Conservation (phyloP, 1,140 invertebrate species). For the Lepidurus arcticus region DNA sequence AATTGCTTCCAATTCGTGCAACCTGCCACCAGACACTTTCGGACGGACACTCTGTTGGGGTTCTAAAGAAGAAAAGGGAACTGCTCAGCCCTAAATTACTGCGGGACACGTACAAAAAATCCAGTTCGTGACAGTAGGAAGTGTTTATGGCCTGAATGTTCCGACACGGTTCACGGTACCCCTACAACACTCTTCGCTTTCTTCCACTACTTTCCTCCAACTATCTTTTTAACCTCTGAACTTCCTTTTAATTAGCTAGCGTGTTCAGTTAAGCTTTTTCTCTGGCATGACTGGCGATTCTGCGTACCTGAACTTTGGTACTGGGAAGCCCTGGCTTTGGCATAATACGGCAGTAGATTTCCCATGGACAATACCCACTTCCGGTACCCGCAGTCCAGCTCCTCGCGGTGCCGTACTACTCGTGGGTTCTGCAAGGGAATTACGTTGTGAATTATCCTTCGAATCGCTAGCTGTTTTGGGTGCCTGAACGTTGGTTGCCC, state of each 20-base stretch:
- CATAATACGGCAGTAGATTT: conserved; percentile 44
- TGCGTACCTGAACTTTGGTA: conserved; percentile 43
- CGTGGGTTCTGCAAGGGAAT: conserved; percentile 39
- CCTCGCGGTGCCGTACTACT: conserved; percentile 41
- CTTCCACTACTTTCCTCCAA: too few relatives aligned
- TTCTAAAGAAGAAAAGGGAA: background rate
- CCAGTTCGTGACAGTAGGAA: too few relatives aligned
- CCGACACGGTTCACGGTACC: background rate
- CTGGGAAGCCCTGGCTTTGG: conserved; percentile 45
- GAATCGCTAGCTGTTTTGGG: background rate
- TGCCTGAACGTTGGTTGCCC: background rate
- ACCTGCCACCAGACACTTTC: background rate
- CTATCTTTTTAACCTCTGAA: too few relatives aligned
- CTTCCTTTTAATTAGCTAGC: too few relatives aligned
- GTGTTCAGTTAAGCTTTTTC: too few relatives aligned
- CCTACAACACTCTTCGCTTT: background rate
- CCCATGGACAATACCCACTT: background rate
- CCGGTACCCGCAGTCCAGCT: conserved; percentile 27
- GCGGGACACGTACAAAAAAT: background rate
- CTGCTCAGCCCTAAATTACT: background rate
- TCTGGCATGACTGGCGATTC: background rate
- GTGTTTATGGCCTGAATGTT: background rate
- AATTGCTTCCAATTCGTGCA: conserved; percentile 43
- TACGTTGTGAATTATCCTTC: background rate
- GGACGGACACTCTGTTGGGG: conserved; percentile 6